phyloP scores from a whole-genome alignment of 2,888 invertebrate genomes.

The Chymomyza fuscimana region DNA sequence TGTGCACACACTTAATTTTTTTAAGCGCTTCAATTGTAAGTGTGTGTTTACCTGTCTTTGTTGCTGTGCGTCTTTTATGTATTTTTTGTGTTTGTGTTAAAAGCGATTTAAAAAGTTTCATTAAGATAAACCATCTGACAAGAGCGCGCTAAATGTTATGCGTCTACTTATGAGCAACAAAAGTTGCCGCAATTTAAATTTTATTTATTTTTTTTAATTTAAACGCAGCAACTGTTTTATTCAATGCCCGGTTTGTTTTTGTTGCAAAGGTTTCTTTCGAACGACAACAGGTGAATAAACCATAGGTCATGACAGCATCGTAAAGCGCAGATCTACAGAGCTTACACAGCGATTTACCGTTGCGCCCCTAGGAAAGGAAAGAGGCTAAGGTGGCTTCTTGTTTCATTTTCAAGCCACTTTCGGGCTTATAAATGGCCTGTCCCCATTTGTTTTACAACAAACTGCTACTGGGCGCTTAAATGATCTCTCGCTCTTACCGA shows the following conservation, averaged over 20 bases:
- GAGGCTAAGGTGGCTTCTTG: constrained; percentile 25
- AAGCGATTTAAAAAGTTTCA: constrained; percentile 71
- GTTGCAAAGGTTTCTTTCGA: constrained; percentile 1
- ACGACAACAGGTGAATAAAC: constrained; percentile 72
- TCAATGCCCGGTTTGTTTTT: background rate
- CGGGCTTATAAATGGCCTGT: constrained; percentile 21
- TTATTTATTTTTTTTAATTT: constrained; percentile 40
- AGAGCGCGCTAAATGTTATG: constrained; percentile 21
- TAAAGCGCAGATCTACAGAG: constrained; percentile 20
- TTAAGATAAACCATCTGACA: constrained; percentile 61
- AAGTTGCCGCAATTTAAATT: constrained; percentile 71
- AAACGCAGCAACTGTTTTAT: constrained; percentile 27
- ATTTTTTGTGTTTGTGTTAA: constrained; percentile 46
- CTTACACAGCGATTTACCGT: constrained; percentile 63
- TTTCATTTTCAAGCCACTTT: constrained; percentile 59
- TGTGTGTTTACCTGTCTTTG: background rate
- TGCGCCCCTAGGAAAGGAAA: constrained; percentile 48
- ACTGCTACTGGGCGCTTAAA: constrained; percentile 15
- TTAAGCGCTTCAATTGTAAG: constrained; percentile 41
- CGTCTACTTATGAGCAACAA: constrained; percentile 27
- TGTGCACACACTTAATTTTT: constrained; percentile 27
- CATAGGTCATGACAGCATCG: constrained; percentile 49
- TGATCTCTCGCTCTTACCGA: constrained; percentile 34
- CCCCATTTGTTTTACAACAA: constrained; percentile 37
- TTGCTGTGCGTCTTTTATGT: constrained; percentile 35